Evolutionary conservation across 2,888 invertebrate species (phyloP).

Genomic region (Archips crataeganus): DNA sequence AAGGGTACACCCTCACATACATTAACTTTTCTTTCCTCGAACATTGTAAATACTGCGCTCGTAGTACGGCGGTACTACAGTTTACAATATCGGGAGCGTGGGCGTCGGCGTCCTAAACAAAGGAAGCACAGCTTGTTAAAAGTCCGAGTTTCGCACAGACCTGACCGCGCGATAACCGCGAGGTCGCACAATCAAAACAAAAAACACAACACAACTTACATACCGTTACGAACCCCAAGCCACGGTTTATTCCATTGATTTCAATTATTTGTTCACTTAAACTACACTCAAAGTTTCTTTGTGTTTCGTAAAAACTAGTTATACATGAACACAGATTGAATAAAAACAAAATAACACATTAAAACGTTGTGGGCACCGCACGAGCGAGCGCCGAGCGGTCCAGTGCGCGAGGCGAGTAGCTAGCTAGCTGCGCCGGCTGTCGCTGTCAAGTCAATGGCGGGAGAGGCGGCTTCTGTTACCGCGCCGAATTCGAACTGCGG

Average conservation of each 20-base stretch:
- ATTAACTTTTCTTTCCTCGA: constrained; percentile 74
- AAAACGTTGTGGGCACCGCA: constrained; percentile 41
- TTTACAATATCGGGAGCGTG: constrained; percentile 64
- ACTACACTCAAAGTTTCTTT: constrained; percentile 46
- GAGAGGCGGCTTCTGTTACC: constrained; percentile 57
- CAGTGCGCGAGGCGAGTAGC: constrained; percentile 32
- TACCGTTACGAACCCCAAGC: constrained; percentile 52
- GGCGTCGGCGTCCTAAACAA: constrained; percentile 79
- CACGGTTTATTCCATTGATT: constrained; percentile 38
- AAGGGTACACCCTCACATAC: constrained; percentile 76
- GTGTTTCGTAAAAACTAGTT: constrained; percentile 55
- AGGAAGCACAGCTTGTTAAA: constrained; percentile 75
- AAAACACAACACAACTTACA: constrained; percentile 56
- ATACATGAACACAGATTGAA: constrained; percentile 53
- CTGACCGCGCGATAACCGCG: constrained; percentile 67
- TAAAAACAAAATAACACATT: constrained; percentile 61
- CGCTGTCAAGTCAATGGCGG: constrained; percentile 42
- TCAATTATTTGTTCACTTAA: constrained; percentile 44
- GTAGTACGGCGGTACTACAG: constrained; percentile 63
- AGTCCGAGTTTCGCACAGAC: constrained; percentile 62
- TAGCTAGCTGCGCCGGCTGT: constrained; percentile 60
- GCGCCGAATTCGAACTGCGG: constrained; percentile 81
- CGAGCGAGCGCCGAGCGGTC: constrained; percentile 25
- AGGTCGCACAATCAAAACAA: constrained; percentile 58
- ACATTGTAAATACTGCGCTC: constrained; percentile 68